These are phyloP conservation scores for Tinamus guttatus DNA, from an alignment of 2,113 vertebrate species.

Conservation along the genomic window DNA sequence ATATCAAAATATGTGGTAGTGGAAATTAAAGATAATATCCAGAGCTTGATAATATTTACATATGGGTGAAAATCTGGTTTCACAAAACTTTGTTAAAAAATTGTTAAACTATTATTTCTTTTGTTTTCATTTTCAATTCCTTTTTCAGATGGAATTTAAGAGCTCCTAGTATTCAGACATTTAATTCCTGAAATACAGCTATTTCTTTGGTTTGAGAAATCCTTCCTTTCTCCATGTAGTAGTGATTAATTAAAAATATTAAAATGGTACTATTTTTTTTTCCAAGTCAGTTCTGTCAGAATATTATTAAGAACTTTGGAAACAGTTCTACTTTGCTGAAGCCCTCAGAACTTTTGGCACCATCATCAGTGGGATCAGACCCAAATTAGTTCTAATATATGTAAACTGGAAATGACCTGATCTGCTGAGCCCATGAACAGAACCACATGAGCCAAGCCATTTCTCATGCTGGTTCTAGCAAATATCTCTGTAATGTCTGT, in stretches of 20 bases:
- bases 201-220: not conserved
- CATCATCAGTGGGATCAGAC: not conserved
- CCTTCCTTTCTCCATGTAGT: not conserved
- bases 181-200: not conserved
- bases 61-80: not conserved
- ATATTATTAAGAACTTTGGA: not conserved
- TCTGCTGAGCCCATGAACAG: not conserved
- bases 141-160: not conserved
- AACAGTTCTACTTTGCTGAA: not conserved
- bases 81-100: not conserved
- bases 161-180: not conserved
- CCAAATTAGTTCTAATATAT: not conserved
- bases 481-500: not conserved
- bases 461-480: not conserved
- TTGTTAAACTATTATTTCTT: not conserved
- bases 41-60: not conserved
- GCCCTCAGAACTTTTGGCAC: not conserved
- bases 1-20: not conserved
- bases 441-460: not conserved
- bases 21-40: not conserved
- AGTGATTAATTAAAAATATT: not conserved
- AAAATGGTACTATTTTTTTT: not conserved
- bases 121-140: not conserved
- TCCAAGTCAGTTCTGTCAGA: not conserved
- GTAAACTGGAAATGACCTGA: not conserved